These are phyloP conservation scores for Sebastes fasciatus DNA, from an alignment of 2,113 vertebrate genomes.

Conservation along the genomic window DNA sequence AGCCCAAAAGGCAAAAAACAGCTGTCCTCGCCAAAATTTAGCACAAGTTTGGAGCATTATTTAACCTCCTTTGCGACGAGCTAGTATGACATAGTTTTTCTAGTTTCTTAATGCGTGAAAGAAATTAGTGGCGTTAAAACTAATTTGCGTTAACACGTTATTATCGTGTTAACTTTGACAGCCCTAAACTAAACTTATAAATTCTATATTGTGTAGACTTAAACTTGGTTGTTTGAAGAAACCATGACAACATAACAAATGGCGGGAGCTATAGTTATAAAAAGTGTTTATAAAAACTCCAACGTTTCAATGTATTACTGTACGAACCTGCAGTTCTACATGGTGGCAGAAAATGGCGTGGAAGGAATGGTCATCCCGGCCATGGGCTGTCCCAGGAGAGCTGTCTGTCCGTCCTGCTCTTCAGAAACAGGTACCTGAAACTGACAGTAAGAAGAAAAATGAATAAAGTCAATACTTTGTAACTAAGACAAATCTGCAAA, in stretches of 20 bases:
- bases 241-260: not conserved
- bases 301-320: rapidly evolving
- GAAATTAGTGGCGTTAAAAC: too few relatives aligned
- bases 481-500: not conserved
- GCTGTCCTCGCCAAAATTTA: too few relatives aligned
- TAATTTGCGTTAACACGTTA: too few relatives aligned
- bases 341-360: slow-evolving; percentile 76
- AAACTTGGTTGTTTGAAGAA: not conserved
- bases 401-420: slow-evolving; percentile 72
- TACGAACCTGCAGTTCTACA: slow-evolving; percentile 79
- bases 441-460: too few relatives aligned
- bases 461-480: not conserved
- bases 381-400: slow-evolving; percentile 70
- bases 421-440: slow-evolving; percentile 79
- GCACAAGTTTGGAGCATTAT: too few relatives aligned
- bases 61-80: too few relatives aligned
- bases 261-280: not conserved
- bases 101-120: too few relatives aligned
- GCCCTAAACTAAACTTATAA: too few relatives aligned
- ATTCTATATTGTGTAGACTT: not conserved
- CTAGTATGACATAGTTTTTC: too few relatives aligned
- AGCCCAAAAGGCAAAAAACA: too few relatives aligned
- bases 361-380: slow-evolving; percentile 57
- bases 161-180: too few relatives aligned
- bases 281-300: not conserved